A percentile compares a stretch with the other conserved stretches of the same genome.
Evolutionary conservation across 2,797 vertebrate species (phyloP).

Genomic region (Hipposideros larvatus): DNA sequence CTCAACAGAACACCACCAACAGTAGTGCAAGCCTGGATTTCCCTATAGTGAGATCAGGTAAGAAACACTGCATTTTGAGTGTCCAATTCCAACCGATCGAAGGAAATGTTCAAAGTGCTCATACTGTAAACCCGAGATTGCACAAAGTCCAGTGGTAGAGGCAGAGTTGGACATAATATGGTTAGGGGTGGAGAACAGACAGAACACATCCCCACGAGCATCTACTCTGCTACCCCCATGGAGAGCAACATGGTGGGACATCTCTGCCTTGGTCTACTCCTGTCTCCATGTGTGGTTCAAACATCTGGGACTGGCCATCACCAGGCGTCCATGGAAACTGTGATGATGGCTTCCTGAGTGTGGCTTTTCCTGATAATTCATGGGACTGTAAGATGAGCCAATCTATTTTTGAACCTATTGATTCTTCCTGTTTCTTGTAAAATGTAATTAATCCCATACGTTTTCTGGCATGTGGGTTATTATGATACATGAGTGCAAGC

Average conservation of each 20-base stretch:
- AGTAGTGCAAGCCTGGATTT: background rate
- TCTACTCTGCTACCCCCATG: background rate
- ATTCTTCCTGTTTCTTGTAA: background rate
- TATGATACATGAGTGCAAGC: background rate
- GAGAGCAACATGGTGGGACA: background rate
- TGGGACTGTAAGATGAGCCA: background rate
- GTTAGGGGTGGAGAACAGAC: background rate
- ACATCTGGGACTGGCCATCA: background rate
- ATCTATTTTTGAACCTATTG: background rate
- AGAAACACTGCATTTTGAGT: background rate
- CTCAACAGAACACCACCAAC: background rate
- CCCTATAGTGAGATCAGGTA: background rate
- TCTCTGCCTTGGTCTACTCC: background rate
- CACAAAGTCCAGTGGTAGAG: background rate
- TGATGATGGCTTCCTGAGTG: background rate
- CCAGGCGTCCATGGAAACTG: background rate
- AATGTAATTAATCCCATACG: background rate
- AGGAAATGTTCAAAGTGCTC: slow-evolving; percentile 27
- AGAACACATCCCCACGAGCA: background rate
- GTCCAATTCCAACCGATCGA: background rate
- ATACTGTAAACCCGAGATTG: background rate
- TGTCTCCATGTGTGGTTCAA: background rate
- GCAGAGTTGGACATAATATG: background rate
- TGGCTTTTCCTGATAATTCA: slow-evolving; percentile 23
- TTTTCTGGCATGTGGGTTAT: background rate